Conservation (phyloP, 2,113 vertebrate species). For the Sialia sialis region DNA sequence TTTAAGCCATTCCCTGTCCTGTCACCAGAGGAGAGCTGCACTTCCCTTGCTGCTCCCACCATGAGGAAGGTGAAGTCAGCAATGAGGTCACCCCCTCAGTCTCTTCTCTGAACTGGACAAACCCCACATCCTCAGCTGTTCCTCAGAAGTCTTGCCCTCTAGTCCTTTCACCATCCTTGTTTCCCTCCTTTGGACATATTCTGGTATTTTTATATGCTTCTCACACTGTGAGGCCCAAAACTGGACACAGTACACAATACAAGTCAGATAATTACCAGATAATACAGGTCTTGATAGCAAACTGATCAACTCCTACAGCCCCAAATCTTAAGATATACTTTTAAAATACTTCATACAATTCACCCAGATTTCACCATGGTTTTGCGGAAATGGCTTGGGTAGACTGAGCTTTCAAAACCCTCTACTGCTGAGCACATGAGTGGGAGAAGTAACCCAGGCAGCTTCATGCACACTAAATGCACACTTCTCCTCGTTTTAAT, state of each 20-base stretch:
- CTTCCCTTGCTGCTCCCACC: neutral
- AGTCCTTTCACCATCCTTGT: neutral
- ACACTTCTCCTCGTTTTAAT: neutral
- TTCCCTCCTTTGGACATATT: neutral
- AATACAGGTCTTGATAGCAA: neutral
- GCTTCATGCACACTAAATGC: neutral
- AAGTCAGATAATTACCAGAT: neutral
- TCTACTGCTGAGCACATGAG: accelerated
- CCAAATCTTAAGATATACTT: neutral
- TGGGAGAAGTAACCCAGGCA: neutral
- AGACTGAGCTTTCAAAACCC: neutral
- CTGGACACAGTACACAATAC: neutral
- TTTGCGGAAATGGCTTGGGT: neutral
- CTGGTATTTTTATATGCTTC: neutral
- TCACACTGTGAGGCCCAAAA: neutral
- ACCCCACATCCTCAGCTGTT: neutral
- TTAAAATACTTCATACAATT: neutral
- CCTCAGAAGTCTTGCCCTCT: neutral
- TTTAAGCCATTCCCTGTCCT: neutral
- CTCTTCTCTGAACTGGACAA: neutral
- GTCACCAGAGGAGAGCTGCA: neutral
- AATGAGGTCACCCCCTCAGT: neutral
- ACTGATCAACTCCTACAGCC: neutral
- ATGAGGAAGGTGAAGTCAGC: neutral
- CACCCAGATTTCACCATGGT: neutral